A percentile compares a stretch with the other conserved stretches of the same genome.
phyloP scores from a whole-genome alignment of 2,113 vertebrate species.

The Lucifuga dentata region DNA sequence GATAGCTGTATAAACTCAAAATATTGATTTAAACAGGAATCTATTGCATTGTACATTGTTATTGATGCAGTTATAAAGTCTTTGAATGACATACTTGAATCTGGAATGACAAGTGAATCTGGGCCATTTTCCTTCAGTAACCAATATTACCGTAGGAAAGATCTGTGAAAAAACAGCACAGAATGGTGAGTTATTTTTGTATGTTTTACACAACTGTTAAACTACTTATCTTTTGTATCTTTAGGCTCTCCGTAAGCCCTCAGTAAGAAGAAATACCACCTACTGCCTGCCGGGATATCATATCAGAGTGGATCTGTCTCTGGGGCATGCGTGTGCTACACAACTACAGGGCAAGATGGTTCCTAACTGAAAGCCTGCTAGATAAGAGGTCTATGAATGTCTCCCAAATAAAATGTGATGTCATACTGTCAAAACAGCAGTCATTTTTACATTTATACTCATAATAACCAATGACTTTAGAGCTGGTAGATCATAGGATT shows the following conservation, averaged over 20 bases:
- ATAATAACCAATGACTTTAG: neutral
- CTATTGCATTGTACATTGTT: too few species aligned
- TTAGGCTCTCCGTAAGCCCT: too few species aligned
- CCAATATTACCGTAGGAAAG: conserved; percentile 47
- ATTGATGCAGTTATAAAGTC: too few species aligned
- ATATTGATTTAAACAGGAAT: too few species aligned
- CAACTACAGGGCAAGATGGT: conserved; percentile 12
- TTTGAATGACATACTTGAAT: too few species aligned
- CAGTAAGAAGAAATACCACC: too few species aligned
- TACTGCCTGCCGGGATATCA: too few species aligned
- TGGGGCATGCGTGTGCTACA: conserved; percentile 43
- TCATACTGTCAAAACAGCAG: neutral
- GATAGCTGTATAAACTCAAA: neutral
- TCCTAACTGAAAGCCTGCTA: neutral
- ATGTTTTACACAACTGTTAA: too few species aligned
- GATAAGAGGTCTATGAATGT: neutral
- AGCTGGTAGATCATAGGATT: neutral
- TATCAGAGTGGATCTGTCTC: too few species aligned
- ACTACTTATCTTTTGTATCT: too few species aligned
- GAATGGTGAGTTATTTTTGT: conserved; percentile 53
- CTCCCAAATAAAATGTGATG: conserved; percentile 19
- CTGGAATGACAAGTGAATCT: too few species aligned
- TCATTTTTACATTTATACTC: neutral
- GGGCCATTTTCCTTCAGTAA: conserved; percentile 37
- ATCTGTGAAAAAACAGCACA: conserved; percentile 13